Conservation (phyloP, 2,113 vertebrate species). For the Tympanuchus pallidicinctus region DNA sequence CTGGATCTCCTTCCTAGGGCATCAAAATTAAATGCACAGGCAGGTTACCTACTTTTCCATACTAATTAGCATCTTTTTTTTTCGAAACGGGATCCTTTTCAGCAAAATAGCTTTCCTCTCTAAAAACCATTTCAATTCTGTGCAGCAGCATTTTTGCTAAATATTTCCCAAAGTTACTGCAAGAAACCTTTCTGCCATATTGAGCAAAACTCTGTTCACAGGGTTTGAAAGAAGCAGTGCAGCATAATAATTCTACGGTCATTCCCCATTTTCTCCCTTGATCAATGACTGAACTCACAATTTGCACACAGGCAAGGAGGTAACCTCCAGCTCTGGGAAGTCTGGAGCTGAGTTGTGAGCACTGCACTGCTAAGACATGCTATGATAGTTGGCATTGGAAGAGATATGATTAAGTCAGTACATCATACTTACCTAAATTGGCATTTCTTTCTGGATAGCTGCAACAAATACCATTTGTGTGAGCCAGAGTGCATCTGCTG, state of each 20-base stretch:
- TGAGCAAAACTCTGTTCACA: not conserved
- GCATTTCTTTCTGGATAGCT: not conserved
- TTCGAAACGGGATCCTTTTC: constrained; percentile 3
- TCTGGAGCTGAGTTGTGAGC: not conserved
- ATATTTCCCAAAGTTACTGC: constrained; percentile 22
- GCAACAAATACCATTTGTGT: not conserved
- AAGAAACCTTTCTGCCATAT: constrained; percentile 35
- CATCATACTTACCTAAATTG: not conserved
- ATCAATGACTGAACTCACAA: not conserved
- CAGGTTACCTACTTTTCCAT: constrained; percentile 46
- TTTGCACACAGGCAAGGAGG: not conserved
- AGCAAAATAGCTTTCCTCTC: not conserved
- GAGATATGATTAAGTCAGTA: not conserved
- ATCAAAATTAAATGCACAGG: constrained; percentile 42
- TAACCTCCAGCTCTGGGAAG: not conserved
- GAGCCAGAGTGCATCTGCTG: not conserved
- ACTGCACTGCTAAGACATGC: not conserved
- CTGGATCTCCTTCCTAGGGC: constrained; percentile 86
- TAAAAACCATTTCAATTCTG: constrained; percentile 36
- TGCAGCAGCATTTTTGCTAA: constrained; percentile 49
- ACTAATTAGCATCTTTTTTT: constrained; percentile 32
- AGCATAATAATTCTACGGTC: not conserved
- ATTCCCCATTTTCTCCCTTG: not conserved
- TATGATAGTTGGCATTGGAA: not conserved
- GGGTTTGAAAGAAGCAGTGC: not conserved